These are phyloP conservation scores for Sinocyclocheilus rhinocerous DNA, from an alignment of 2,113 vertebrate genomes.

Conservation along the genomic window DNA sequence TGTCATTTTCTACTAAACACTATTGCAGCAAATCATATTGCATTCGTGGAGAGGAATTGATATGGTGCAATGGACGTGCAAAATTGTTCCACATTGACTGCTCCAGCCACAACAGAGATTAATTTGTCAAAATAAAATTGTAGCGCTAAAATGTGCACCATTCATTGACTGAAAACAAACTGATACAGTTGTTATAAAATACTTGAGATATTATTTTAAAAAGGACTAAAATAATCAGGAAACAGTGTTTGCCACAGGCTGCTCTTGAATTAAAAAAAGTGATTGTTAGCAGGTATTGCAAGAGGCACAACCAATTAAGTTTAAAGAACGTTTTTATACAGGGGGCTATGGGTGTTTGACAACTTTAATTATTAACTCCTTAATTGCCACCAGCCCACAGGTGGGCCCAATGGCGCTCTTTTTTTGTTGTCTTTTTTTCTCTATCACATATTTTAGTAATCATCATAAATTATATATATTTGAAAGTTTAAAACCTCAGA, in stretches of 20 bases:
- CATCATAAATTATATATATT: too few relatives aligned
- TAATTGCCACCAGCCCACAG: too few relatives aligned
- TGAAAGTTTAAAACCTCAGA: too few relatives aligned
- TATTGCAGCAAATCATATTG: not conserved
- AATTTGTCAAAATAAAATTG: not conserved
- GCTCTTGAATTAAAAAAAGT: not conserved
- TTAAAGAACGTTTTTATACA: not conserved
- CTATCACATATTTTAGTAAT: too few relatives aligned
- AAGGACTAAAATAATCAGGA: not conserved
- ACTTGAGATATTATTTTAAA: not conserved
- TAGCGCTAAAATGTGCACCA: not conserved
- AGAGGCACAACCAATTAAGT: not conserved
- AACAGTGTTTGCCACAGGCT: not conserved
- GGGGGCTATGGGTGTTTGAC: not conserved
- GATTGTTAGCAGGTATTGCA: not conserved
- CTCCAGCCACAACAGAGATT: not conserved
- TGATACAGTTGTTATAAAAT: not conserved
- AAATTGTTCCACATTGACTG: not conserved
- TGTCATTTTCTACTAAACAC: not conserved
- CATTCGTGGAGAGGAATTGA: not conserved
- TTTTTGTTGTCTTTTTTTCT: too few relatives aligned
- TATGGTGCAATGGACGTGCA: not conserved
- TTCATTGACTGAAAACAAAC: not conserved
- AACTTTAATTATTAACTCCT: too few relatives aligned
- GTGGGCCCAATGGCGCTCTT: too few relatives aligned